Evolutionary conservation across 2,797 vertebrate species (phyloP).

Genomic region (Alcedo quadribrachys): DNA sequence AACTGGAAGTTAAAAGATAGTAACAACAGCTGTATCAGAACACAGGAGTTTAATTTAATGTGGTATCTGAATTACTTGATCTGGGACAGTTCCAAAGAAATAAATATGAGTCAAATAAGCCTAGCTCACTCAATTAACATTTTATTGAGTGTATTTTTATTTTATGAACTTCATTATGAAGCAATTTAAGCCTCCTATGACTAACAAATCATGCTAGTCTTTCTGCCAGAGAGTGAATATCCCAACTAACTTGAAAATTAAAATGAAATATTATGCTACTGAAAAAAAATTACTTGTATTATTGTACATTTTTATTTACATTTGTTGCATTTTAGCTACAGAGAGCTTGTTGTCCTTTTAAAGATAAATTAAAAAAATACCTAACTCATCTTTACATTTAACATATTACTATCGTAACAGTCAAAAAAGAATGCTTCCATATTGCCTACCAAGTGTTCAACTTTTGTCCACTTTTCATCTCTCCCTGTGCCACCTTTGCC

Average conservation of each 20-base stretch:
- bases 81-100: constrained; percentile 17
- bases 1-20: not conserved
- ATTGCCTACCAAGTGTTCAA: not conserved
- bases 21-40: not conserved
- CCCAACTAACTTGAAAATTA: not conserved
- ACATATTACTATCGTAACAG: not conserved
- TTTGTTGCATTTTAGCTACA: not conserved
- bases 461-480: not conserved
- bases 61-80: not conserved
- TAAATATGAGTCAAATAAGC: not conserved
- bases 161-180: constrained; percentile 2
- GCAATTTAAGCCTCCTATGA: not conserved
- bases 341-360: not conserved
- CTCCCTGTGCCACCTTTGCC: not conserved
- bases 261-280: not conserved
- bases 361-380: not conserved
- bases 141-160: not conserved
- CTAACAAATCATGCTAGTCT: not conserved
- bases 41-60: not conserved
- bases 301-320: not conserved
- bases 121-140: not conserved
- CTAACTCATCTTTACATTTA: not conserved
- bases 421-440: not conserved
- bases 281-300: not conserved
- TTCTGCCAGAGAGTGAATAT: not conserved